Base-by-base conservation (phyloP, 1,140 invertebrate genomes). In the Antheraea pernyi region DNA sequence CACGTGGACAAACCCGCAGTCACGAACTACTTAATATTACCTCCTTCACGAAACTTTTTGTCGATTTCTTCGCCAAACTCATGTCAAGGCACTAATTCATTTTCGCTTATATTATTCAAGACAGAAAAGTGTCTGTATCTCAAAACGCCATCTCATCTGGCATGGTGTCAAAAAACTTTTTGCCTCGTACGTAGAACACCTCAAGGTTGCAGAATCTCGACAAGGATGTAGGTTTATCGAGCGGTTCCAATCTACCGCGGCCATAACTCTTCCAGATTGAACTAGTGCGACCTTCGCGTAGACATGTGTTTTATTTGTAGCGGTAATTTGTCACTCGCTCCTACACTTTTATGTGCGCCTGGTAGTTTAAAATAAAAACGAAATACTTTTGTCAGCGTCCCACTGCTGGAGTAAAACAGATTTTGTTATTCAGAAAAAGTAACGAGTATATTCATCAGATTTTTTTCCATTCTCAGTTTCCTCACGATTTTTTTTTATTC, bases 191-290 rank as follows among this genome's bases (percentile, higher is more conserved):
- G 46, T 16, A 53, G 13, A 16, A 53, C 46, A 53, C 46, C 46
- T 53, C 46, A 53, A 53, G 46, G 46, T 53, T 53, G 46, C 46
- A 53, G 46, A 53, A 53, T 53, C 46, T 53, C 46, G 16, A 16
- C 46, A 53, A 13, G 46, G 46, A n/a, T 53, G 46, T 53, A 16
- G 16, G 46, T 53, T 16, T 53, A 53, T 53, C 46, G 46, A 53
- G 46, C 46, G 46, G 13, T 53, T n/a, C 16, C 46, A 16, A 53
- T 53, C 46, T 53, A 13, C 46, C 46, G 46, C 11, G 46, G 46
- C 46, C 11, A 53, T 53, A 53, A 53, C 46, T 53, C 46, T 53
- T 53, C 11, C 46, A 53, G 11, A n/a, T 16, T 53, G 46, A 53
- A 53, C 46, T 53, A 53, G 16, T 53, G 16, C 13, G 46, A 53